These are phyloP conservation scores for Baronia brevicornis DNA, from an alignment of 2,888 invertebrate species.

Conservation along the genomic window DNA sequence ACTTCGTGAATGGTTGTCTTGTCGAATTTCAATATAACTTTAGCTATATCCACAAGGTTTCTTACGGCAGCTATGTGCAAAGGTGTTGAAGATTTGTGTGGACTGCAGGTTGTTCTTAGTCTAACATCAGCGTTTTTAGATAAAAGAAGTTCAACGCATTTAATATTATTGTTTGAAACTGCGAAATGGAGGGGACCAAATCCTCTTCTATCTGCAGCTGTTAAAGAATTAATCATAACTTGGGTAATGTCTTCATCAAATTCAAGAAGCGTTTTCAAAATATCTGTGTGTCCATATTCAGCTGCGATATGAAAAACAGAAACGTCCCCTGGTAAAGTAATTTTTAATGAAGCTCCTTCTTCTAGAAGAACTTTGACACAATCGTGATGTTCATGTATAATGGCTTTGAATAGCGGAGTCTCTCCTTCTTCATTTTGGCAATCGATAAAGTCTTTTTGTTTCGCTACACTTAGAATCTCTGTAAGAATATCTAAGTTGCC, in stretches of 20 bases:
- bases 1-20: conserved; percentile 59
- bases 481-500: conserved; percentile 65
- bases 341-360: conserved; percentile 61
- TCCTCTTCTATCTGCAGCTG: conserved; percentile 53
- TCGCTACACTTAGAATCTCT: conserved; percentile 67
- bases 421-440: conserved; percentile 63
- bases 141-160: conserved; percentile 62
- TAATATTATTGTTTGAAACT: conserved; percentile 61
- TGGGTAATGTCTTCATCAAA: conserved; percentile 46
- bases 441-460: conserved; percentile 62
- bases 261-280: conserved; percentile 69
- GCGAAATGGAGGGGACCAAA: conserved; percentile 74
- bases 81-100: conserved; percentile 57
- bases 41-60: conserved; percentile 52
- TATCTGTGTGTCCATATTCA: conserved; percentile 67
- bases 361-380: conserved; percentile 60
- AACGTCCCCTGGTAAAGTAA: conserved; percentile 54
- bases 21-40: conserved; percentile 49
- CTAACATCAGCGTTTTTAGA: conserved; percentile 60
- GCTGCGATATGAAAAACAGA: conserved; percentile 78
- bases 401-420: conserved; percentile 66
- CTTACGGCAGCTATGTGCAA: conserved; percentile 62
- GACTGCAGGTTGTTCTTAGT: conserved; percentile 53
- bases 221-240: conserved; percentile 42
- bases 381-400: conserved; percentile 49